Base-by-base conservation (phyloP, 1,140 invertebrate species). In the Frieseomelitta varia region DNA sequence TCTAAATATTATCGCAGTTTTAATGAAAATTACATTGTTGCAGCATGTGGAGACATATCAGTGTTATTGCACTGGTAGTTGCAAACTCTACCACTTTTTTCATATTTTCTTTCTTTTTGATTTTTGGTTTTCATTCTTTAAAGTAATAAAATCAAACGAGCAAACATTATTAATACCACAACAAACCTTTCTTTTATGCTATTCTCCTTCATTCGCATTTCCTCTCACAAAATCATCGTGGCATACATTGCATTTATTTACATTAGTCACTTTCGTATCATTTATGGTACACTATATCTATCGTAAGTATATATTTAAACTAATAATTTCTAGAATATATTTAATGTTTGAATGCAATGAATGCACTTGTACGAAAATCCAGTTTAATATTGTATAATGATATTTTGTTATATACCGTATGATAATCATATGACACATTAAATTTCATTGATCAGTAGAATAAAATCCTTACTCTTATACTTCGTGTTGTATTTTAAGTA, bases 1-100 rank as follows among this genome's bases (percentile, higher is more conserved):
- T 78, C 72, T 75, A 83, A 79, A 73, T 75, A 79, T 79, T 85
- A 80, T 51, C 83, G n/a, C 75, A 81, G 84, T 74, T 53, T 91
- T 94, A 94, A 94, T 94, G 65, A 88, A 86, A 82, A 92, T 94
- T 94, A 92, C 85, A 92, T 91, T 95, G 93, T 95, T 95, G 84
- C 94, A 95, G 94, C 93, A 93, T 94, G 93, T 94, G 91, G 91
- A 91, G 83, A 90, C 73, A 92, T 85, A 85, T 80, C 89, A 88
- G 89, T 93, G 89, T 69, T 86, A 89, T 85, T 89, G 84, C 88
- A 88, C 85, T 93, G 91, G 84, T 89, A 89, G 58, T 90, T 39
- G 56, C n/a, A 85, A 61, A 79, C 85, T 88, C 51, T 87, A 58
- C 87, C 73, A 82, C 58, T 79, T 86, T 34, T 88, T 53, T 80